Base-by-base conservation (phyloP, 2,797 vertebrate genomes). In the Erethizon dorsatum region DNA sequence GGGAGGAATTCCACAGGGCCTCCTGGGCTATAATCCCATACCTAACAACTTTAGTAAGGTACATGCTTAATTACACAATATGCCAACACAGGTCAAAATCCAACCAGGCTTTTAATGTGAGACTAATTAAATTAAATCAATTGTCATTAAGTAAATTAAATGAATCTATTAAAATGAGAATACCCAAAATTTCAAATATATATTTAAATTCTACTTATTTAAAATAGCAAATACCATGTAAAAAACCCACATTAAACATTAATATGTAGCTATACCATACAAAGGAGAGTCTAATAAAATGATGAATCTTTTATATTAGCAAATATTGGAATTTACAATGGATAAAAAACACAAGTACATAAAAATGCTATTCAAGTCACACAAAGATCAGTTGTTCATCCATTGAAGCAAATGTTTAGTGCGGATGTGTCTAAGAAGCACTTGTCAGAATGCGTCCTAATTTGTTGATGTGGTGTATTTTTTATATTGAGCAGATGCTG, bases 91-190 rank as follows among this genome's bases (percentile, higher is more conserved):
- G 75, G 54, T 78, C 71, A 15, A 69, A 50, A 67, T 47, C 4
- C 37, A 94, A 54, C 73, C 75, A 67, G 83, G 26, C 0, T 65
- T 97, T 57, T 71, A 85, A 77, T 17, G 28, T 22, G 69, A 91
- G 75, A 87, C 41, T 37, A 79, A 94, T 57, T 69, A 79, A 80
- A 82, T 90, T 33, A 94, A 88, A 90, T 61, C 20, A 90, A 54
- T 56, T 63, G 41, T 56, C 37, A 96, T 47, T 92, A 28, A 54
- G 37, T 85, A 57, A 61, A 67, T 65, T 47, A 67, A 93, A 37
- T 71, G 31, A 78, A 45, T 54, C 56, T 77, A 78, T 45, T 78
- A 95, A 92, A 95, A 82, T 54, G 37, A 83, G 17, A 88, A 69
- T 47, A 28, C 0, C 15, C 3, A 56, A 88, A 52, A 28, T 69